These are phyloP conservation scores for Diceros bicornis DNA, from an alignment of 2,797 vertebrate species.

Conservation along the genomic window DNA sequence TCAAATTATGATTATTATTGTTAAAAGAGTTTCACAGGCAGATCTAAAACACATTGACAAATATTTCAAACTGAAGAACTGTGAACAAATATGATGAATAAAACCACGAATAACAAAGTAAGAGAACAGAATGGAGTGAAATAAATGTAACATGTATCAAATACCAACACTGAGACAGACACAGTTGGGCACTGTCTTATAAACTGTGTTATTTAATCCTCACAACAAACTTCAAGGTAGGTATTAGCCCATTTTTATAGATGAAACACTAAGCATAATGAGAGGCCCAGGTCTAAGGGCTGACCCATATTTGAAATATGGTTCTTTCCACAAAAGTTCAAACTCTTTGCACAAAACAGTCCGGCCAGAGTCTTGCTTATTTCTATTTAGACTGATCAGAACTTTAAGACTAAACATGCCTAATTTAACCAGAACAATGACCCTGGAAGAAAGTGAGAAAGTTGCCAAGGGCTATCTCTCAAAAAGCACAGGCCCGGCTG, in stretches of 20 bases:
- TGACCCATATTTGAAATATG: background rate
- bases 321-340: background rate
- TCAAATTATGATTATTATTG: background rate
- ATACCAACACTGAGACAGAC: background rate
- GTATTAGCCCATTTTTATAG: background rate
- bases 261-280: background rate
- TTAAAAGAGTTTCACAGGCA: background rate
- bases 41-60: background rate
- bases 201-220: background rate
- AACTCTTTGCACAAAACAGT: background rate
- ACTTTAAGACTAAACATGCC: background rate
- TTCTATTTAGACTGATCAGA: background rate
- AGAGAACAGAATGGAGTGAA: background rate
- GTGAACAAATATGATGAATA: background rate
- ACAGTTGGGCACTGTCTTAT: background rate
- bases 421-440: conserved; percentile 26
- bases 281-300: background rate
- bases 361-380: background rate
- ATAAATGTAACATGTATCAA: background rate
- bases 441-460: background rate
- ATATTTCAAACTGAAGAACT: background rate
- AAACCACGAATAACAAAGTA: background rate
- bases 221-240: background rate
- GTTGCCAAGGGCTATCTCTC: background rate
- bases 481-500: background rate